Evolutionary conservation across 2,797 vertebrate genomes (phyloP), one percentile per base, ranked within the genome.

Genomic region (Notamacropus eugenii): DNA sequence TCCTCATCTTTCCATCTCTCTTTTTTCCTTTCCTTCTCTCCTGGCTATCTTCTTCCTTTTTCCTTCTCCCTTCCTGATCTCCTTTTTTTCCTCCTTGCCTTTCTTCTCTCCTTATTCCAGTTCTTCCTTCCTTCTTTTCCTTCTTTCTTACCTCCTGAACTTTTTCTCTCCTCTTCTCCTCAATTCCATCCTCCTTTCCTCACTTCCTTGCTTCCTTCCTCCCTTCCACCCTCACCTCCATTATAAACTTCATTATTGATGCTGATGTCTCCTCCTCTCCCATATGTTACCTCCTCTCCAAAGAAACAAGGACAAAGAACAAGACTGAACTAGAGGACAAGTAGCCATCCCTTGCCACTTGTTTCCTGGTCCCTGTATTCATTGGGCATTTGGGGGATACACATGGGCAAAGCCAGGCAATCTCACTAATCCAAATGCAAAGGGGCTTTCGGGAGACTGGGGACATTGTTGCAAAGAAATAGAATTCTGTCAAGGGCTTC

Each of bases 361-460:
- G 82, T 56, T 94, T 57, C 95, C 55, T 92, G 90, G 52, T 59
- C 55, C 46, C 94, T 19, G 96, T 55, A 82, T 91, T 92, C 93
- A 92, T 54, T 93, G 93, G 95, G 4, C 57, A 93, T 55, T 91
- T 95, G 74, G 55, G 34, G 90, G 92, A 98, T 95, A 22, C 6
- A 46, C 67, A 24, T 5, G 95, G 0, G 14, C 13, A 2, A 93
- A 96, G 96, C 6, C 93, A 97, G 93, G 16, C 46, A 93, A 96
- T 92, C 58, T 92, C 96, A 95, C 95, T 93, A 93, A 93, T 87
- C 92, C 46, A 96, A 97, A 98, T 95, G 92, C 52, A 97, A 97
- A 95, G 92, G 2, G 95, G 46, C 92, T 87, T 87, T 95, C 54
- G 29, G 58, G 54, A 93, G 62, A 8, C 40, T 93, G 95, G 28